These are phyloP conservation scores for Semaprochilodus insignis DNA, from an alignment of 2,797 vertebrate genomes.

Conservation along the genomic window DNA sequence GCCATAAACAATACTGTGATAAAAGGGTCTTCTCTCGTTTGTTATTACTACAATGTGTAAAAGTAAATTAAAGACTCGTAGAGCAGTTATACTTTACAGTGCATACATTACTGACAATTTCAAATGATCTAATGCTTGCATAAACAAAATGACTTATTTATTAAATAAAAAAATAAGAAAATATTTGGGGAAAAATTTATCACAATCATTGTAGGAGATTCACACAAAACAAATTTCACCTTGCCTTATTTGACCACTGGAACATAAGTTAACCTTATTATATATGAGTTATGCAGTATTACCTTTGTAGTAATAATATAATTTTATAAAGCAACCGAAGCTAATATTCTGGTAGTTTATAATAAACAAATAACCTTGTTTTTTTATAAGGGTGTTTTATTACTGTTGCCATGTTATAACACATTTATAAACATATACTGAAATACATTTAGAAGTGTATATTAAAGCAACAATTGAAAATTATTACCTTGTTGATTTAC, in stretches of 20 bases:
- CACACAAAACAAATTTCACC: too few species aligned
- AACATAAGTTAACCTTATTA: too few species aligned
- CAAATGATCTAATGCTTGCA: not conserved
- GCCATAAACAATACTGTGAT: not conserved
- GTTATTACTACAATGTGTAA: not conserved
- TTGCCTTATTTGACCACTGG: too few species aligned
- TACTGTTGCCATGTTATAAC: too few species aligned
- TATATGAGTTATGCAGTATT: not conserved
- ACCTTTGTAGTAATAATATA: not conserved
- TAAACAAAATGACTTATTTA: not conserved
- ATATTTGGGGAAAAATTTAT: not conserved
- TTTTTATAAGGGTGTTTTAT: not conserved
- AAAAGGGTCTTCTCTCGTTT: not conserved
- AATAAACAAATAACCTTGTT: not conserved
- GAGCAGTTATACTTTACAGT: not conserved
- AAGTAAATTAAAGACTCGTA: not conserved
- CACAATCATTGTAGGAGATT: not conserved
- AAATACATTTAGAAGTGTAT: not conserved
- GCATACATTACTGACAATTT: not conserved
- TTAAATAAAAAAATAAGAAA: not conserved
- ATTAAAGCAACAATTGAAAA: not conserved
- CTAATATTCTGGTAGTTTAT: not conserved
- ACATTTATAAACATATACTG: not conserved
- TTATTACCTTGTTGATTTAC: conserved; percentile 1
- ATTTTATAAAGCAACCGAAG: not conserved